These are phyloP conservation scores for Pyrocephalus nanus DNA, from an alignment of 2,797 vertebrate species.

Conservation along the genomic window DNA sequence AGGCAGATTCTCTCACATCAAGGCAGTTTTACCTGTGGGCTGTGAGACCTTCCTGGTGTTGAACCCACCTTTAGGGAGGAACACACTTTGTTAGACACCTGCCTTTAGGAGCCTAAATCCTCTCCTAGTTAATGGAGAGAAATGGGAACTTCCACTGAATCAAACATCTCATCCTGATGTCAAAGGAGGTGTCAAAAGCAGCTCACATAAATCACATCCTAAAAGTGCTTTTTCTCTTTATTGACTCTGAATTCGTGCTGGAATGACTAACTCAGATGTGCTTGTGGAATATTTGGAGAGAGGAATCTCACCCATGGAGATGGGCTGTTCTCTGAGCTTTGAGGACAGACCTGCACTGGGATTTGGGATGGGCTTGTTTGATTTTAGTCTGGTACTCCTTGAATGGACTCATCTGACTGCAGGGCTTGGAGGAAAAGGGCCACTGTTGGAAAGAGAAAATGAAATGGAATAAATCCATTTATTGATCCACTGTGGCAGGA, in stretches of 20 bases:
- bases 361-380: neutral
- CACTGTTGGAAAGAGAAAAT: neutral
- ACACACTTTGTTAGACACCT: neutral
- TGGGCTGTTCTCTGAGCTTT: neutral
- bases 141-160: neutral
- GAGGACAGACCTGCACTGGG: neutral
- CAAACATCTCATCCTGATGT: neutral
- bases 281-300: neutral
- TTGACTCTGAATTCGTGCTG: neutral
- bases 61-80: neutral
- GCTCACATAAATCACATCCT: neutral
- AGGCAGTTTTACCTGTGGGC: neutral
- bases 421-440: neutral
- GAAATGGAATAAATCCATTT: neutral
- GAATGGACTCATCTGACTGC: neutral
- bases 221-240: constrained; percentile 2
- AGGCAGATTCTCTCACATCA: neutral
- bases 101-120: neutral
- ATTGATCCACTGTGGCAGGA: neutral
- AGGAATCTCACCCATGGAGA: neutral
- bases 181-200: neutral
- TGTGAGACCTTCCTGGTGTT: neutral
- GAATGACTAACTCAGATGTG: neutral
- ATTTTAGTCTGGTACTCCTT: neutral
- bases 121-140: neutral